Evolutionary conservation across 2,113 vertebrate species (phyloP), one percentile per base, ranked within the genome.

Genomic region (Neodontobutis hainanensis): DNA sequence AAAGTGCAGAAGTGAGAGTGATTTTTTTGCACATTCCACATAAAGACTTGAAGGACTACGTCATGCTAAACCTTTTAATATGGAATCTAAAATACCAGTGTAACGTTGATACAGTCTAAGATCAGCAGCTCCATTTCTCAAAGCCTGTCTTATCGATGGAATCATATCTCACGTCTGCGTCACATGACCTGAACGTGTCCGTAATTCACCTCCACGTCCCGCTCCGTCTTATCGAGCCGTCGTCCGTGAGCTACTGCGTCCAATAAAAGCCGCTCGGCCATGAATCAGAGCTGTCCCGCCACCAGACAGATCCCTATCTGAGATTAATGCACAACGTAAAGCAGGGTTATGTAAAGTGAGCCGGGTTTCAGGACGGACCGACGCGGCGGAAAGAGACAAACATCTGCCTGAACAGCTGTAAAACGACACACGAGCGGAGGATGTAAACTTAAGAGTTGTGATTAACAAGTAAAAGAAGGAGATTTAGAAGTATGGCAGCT

Each of bases 331-430:
- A 9, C 19, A 14, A 50, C 11, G 50, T 49, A 51, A 43, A 35
- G 14, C 8, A 47, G 55, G 10, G 16, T 43, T 38, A 12, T 34
- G 36, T 46, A 45, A 53, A 45, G 1, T 12, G 44, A 44, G 44
- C 8, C 5, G 44, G 44, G 42, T 50, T 56, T 50, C 48, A 52
- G 35, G 44, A 3, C 34, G 56, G 53, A 56, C 27, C 53, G 65
- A 72, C 11, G 6, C 50, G 55, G 53, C 8, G 46, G 56, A 14
- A 68, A 47, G 65, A 19, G 11, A 49, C 57, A 6, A 66, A 72
- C 72, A 85, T 64, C 69, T 78, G 80, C 51, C 59, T 40, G 49
- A 67, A 75, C 74, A 82, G 42, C 69, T 72, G 76, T 44, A 14
- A 43, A 46, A 51, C 2, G 3, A 44, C 38, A 45, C 38, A 8